Evolutionary conservation across 2,113 vertebrate genomes (phyloP), one percentile per base, ranked within the genome.

Genomic region (Vanacampus margaritifer): DNA sequence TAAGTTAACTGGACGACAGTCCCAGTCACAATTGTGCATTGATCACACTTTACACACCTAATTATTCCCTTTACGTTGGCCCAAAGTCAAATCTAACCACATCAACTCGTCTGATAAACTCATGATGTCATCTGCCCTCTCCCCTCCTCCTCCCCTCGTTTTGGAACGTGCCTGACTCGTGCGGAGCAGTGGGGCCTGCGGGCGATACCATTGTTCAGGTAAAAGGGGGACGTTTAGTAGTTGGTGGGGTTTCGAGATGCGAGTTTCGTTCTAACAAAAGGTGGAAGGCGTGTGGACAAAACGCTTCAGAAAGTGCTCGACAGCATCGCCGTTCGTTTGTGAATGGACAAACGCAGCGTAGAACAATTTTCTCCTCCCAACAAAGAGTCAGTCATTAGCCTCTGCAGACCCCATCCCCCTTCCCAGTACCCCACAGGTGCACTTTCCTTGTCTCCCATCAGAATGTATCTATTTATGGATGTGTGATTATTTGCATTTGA

Each of bases 231-330:
- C 39, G 23, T 23, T 32, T 54, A 14, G 64, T 13, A 67, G 3
- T 65, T 39, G 21, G 65, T 75, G 82, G 81, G 58, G 81, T 79
- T 91, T 92, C 91, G 84, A 91, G 89, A 90, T 89, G 80, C 72
- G 82, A 84, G 85, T 79, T 82, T 65, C 56, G 56, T 9, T 65
- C 45, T 58, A 83, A 92, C 89, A 90, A 91, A 89, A 83, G 90
- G 79, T 84, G 69, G 86, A 91, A 89, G 88, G 86, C 73, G 83
- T 82, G 79, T 68, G 54, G 78, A 89, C 86, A 87, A 89, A 88
- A 87, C 79, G 77, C 79, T 85, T 87, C 84, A 85, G 91, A 91
- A 91, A 85, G 79, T 89, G 86, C 91, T 90, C 72, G 89, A 89
- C 72, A 64, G 71, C 74, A 71, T 86, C 80, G 51, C 75, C 37